Base-by-base conservation (phyloP, 2,113 vertebrate genomes). In the Macroglossus sobrinus region DNA sequence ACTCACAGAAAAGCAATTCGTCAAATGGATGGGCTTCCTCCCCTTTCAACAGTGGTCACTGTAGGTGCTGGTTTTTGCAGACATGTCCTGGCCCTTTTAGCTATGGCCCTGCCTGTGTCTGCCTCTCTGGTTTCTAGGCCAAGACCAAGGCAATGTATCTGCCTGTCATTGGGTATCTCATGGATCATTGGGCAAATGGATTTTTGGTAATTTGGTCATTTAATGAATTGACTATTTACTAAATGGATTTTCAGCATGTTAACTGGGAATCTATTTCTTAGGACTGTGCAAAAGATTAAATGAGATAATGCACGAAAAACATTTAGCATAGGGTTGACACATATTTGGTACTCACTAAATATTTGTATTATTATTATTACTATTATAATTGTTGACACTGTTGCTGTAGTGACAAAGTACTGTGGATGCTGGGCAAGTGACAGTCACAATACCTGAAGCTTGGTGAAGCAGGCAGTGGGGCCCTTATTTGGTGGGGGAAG, bases 211-310 rank as follows among this genome's bases (percentile, higher is more conserved):
- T 74, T 50, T 47, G 74, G 84, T 87, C 78, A 84, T 64, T 93
- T 91, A 93, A 85, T 89, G 68, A 86, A 96, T 40, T 85, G 59
- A 47, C 69, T 96, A 47, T 85, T 96, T 96, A 78, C 87, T 75
- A 93, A 96, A 81, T 89, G 79, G 72, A 68, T 96, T 89, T 97
- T 82, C 55, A 76, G 74, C 40, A 93, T 84, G 94, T 95, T 72
- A 88, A 74, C 45, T 28, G 63, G 76, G 93, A 87, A 66, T 74
- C 74, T 75, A 35, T 63, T 85, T 81, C 78, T 53, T 74, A 53
- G 38, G 86, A 45, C 71, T 91, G n/a, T 30, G 81, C n/a, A n/a
- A 71, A 80, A 81, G 72, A 76, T 85, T 89, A 85, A 92, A 76
- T 78, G 69, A 95, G 91, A 89, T 85, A 85, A 93, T 21, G 35